Evolutionary conservation across 2,888 invertebrate species (phyloP), one percentile per base, ranked within the genome.

Genomic region (Acronicta aceris): DNA sequence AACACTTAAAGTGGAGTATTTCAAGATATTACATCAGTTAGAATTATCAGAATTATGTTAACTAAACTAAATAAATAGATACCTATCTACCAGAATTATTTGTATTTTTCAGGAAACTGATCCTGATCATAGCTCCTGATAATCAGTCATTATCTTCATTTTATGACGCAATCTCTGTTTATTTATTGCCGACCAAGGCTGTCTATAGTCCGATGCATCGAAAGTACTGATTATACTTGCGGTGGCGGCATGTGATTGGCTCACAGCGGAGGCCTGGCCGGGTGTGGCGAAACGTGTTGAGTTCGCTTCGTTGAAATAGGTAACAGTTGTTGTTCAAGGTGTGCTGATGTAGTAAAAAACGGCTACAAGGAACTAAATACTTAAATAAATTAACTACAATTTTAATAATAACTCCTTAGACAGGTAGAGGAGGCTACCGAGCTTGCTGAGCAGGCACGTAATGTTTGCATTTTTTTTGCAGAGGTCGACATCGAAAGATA

Each of bases 271-370:
- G 94, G 94, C 93, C 90, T 89, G 94, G 90, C 91, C 81, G 91
- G 93, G 93, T 92, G 93, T 93, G 93, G 87, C 89, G 86, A 81
- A 90, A 89, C 92, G 83, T 86, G 88, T 85, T 84, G 79, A 56
- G 66, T 77, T 81, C 76, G 67, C 74, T 74, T 70, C 75, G 71
- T 81, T 75, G 85, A 90, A 88, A 62, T 74, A 59, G 57, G 57
- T 59, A 82, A 77, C 70, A 80, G 78, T 77, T 74, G 60, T 76
- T 68, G 63, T 74, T 65, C 73, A 84, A 84, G 81, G 74, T 74
- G 49, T 76, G 74, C 75, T 69, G 74, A 78, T 17, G 46, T 42
- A 46, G 49, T 42, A 73, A 68, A 63, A 63, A 68, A 42, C n/a
- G 9, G 38, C 42, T 49, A 45, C 59, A 36, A 59, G 69, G 55